A percentile compares a stretch with the other conserved stretches of the same genome.
These are phyloP conservation scores for Crossaster papposus DNA, from an alignment of 53 echinoderm and acorn worm genomes.

Conservation along the genomic window DNA sequence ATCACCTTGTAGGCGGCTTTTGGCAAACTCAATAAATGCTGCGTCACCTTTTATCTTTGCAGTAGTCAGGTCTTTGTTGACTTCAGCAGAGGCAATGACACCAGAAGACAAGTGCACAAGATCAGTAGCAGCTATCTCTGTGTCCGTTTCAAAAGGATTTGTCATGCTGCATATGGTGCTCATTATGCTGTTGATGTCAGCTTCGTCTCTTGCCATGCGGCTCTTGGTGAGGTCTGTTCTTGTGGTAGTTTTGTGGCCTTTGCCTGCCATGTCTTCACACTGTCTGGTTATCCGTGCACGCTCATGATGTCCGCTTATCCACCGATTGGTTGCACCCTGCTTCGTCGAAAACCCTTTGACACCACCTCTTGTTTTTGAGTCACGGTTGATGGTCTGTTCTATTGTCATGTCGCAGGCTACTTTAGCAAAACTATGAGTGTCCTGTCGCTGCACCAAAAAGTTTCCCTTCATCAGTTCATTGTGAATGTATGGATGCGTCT, in stretches of 20 bases:
- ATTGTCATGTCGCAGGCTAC: slow-evolving; percentile 71
- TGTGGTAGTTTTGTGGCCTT: not conserved
- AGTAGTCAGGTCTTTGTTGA: slow-evolving; percentile 41
- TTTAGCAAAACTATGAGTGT: slow-evolving; percentile 54
- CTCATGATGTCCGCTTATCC: slow-evolving; percentile 59
- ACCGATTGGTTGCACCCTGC: slow-evolving; percentile 58
- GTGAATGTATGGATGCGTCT: slow-evolving; percentile 58
- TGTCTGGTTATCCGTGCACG: slow-evolving; percentile 58
- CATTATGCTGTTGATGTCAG: slow-evolving; percentile 30
- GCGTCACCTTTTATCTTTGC: slow-evolving; percentile 58
- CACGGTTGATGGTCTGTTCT: slow-evolving; percentile 71
- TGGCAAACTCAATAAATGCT: slow-evolving; percentile 21
- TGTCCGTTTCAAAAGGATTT: slow-evolving; percentile 69
- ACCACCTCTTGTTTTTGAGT: slow-evolving; percentile 76
- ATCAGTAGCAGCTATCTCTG: not conserved
- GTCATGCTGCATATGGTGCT: slow-evolving; percentile 52
- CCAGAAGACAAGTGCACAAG: slow-evolving; percentile 68
- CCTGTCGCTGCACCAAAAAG: slow-evolving; percentile 73
- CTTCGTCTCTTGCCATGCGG: slow-evolving; percentile 41
- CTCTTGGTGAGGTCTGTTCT: slow-evolving; percentile 51
- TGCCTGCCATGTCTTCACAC: slow-evolving; percentile 76
- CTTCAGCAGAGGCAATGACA: slow-evolving; percentile 39
- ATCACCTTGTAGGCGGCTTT: slow-evolving; percentile 40
- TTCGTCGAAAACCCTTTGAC: slow-evolving; percentile 63
- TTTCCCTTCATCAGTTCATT: slow-evolving; percentile 55